A percentile compares a stretch with the other conserved stretches of the same genome.
Conservation (phyloP, 2,113 vertebrate species). For the Nesogale talazaci region DNA sequence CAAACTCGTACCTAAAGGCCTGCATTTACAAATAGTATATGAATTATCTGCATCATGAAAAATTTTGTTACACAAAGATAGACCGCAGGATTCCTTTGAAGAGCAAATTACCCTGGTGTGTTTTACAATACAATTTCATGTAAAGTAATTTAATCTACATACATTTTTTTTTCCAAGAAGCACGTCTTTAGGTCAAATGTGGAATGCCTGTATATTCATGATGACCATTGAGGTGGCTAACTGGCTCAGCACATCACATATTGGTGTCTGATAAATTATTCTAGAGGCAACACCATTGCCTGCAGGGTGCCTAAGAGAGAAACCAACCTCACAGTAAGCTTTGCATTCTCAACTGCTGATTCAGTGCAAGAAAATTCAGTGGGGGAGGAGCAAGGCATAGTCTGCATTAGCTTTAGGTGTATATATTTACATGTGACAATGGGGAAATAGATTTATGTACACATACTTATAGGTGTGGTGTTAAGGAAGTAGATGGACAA, state of each 20-base stretch:
- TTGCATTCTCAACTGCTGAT: not conserved
- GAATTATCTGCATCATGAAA: slow-evolving; percentile 42
- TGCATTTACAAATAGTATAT: slow-evolving; percentile 58
- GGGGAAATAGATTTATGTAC: too few relatives aligned
- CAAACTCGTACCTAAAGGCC: slow-evolving; percentile 20
- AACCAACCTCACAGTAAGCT: not conserved
- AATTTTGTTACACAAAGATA: slow-evolving; percentile 29
- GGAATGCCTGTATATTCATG: not conserved
- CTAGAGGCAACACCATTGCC: not conserved
- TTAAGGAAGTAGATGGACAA: too few relatives aligned
- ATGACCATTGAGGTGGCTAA: not conserved
- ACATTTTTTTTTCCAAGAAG: slow-evolving; percentile 52
- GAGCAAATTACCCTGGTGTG: not conserved
- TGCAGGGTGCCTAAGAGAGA: not conserved
- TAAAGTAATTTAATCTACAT: slow-evolving; percentile 48
- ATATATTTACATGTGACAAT: too few relatives aligned
- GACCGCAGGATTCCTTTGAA: slow-evolving; percentile 42
- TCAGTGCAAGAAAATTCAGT: not conserved
- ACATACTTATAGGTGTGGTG: too few relatives aligned
- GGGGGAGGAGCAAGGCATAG: not conserved
- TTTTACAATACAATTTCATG: slow-evolving; percentile 31
- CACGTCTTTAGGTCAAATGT: slow-evolving; percentile 26
- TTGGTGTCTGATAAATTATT: not conserved
- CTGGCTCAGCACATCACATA: not conserved
- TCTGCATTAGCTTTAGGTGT: not conserved